Evolutionary conservation across 1,140 invertebrate genomes (phyloP), one percentile per base, ranked within the genome.

Genomic region (Aphaenogaster rudis): DNA sequence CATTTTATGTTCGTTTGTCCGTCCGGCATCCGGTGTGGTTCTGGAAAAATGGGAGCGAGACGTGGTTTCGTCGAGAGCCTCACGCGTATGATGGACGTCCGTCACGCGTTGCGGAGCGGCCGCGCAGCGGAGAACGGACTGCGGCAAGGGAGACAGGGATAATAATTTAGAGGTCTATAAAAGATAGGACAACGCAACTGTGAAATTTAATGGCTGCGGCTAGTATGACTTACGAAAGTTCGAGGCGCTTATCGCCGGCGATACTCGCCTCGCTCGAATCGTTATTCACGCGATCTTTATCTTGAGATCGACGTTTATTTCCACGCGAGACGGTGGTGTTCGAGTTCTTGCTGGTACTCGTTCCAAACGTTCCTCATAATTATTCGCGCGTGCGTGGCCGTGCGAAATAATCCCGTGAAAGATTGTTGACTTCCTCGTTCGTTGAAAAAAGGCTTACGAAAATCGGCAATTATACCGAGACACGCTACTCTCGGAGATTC

Each of bases 231-330:
- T 82, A 82, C 67, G 54, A 84, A 76, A 84, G 54, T 76, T 76
- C 54, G 42, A 11, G 13, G 52, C 54, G 7, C 50, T 72, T 82
- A 71, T 81, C 21, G 50, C 8, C 50, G 39, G 57, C 42, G 36
- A 54, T 52, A 61, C 39, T 50, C 57, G 57, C 15, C 66, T 52
- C 63, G 21, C 21, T 8, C 78, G 85, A 87, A 87, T 89, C 88
- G 88, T 90, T 87, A 84, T 78, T 82, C 85, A 57, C 63, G 64
- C 72, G 88, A 87, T 90, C 88, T 59, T 84, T 89, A 87, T 90
- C 89, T 69, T 36, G 45, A 36, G 42, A 85, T 48, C n/a, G 88
- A 90, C 89, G 89, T 90, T 90, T 89, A 90, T 90, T 90, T 90
- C 86, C 85, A 66, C 48, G 74, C 64, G 54, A 78, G 61, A 59